Evolutionary conservation across 2,888 invertebrate genomes (phyloP), one percentile per base, ranked within the genome.

Genomic region (Ptycholaimellus sp.): DNA sequence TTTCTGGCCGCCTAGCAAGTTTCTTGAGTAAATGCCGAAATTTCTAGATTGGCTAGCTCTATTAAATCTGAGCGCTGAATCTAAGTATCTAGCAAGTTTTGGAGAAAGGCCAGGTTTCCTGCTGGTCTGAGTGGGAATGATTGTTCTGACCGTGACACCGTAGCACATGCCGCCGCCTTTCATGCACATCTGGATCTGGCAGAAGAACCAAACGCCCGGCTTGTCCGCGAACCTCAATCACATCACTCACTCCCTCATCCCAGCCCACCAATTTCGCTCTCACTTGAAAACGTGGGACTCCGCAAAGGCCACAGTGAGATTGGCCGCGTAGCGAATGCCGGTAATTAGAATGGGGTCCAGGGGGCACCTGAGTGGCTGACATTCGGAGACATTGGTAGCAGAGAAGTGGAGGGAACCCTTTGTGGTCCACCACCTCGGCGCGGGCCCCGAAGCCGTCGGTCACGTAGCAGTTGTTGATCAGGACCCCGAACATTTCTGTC

Each of bases 171-270:
- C 50, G 30, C 44, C 43, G 25, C 44, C 46, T 36, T 57, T 57
- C 56, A 56, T 57, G 42, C 56, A 56, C 56, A 57, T 57, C 35
- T 53, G 52, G 16, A 56, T 51, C 41, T 57, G 54, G 38, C 56
- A 56, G 45, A 56, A 57, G 46, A 56, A 56, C 56, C 56, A 56
- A 16, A 56, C 52, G 18, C 52, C 56, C n/a, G 56, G 56, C 30
- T 50, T 48, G 39, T 56, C 56, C 6, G 56, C 56, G 40, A 56
- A 56, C n/a, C n/a, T n/a, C n/a, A n/a, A n/a, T n/a, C n/a, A n/a
- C n/a, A n/a, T n/a, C n/a, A n/a, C n/a, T n/a, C n/a, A n/a, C n/a
- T n/a, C n/a, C n/a, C n/a, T n/a, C n/a, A n/a, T n/a, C n/a, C n/a
- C n/a, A n/a, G n/a, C n/a, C n/a, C n/a, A n/a, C n/a, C n/a, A n/a